These are phyloP conservation scores for Odontophorus gujanensis DNA, from an alignment of 2,113 vertebrate genomes.

Conservation along the genomic window DNA sequence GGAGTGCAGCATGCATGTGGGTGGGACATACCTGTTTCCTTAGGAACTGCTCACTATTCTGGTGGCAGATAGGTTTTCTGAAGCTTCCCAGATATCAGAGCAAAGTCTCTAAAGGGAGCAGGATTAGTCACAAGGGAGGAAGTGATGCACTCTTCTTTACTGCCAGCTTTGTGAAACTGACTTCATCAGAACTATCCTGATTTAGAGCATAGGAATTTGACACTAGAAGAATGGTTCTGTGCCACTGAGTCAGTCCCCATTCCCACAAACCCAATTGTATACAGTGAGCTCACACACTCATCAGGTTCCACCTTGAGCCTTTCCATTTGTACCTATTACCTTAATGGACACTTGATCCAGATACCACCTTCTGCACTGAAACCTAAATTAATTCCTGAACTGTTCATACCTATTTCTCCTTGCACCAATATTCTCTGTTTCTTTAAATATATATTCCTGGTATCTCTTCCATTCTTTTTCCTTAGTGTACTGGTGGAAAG, in stretches of 20 bases:
- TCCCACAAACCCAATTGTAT: not conserved
- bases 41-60: not conserved
- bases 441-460: not conserved
- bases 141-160: not conserved
- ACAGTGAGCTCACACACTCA: not conserved
- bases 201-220: not conserved
- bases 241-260: not conserved
- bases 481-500: not conserved
- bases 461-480: not conserved
- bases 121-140: not conserved
- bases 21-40: constrained; percentile 21
- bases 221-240: not conserved
- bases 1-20: not conserved
- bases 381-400: not conserved
- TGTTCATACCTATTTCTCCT: not conserved
- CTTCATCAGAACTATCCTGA: not conserved
- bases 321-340: not conserved
- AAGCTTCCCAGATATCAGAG: not conserved
- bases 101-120: not conserved
- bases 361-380: not conserved
- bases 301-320: not conserved
- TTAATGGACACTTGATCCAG: not conserved
- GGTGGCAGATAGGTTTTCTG: constrained; percentile 20
- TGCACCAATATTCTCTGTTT: not conserved
- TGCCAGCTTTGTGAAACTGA: not conserved